Evolutionary conservation across 2,797 vertebrate genomes (phyloP), one percentile per base, ranked within the genome.

Genomic region (Artibeus jamaicensis): DNA sequence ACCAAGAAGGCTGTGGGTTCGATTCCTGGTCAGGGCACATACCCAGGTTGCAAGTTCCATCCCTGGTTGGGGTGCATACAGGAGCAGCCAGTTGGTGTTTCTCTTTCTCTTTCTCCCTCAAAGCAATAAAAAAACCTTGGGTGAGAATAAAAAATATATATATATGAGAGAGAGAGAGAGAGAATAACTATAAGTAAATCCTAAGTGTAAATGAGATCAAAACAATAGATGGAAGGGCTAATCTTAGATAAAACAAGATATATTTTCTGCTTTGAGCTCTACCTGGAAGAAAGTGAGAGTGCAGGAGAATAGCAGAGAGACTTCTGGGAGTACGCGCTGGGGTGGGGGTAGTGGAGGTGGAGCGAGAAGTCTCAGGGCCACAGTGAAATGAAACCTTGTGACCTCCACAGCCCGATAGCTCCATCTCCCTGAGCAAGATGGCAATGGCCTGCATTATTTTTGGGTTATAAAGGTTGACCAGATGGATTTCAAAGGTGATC

Each of bases 171-270:
- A 37, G 3, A 57, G 59, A 83, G 6, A 37, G 68, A 83, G 5
- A 37, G 44, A 83, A 46, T 48, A 77, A 57, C 55, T 59, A 42
- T 39, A 91, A 70, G 62, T 39, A 42, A 78, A 9, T 83, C 32
- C n/a, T 62, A 86, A 77, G 62, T 70, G 44, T 68, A 67, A 67
- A 74, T 68, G 22, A 48, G 5, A 73, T 48, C 19, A 53, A 16
- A 87, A 44, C 34, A 65, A 24, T 42, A 76, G 53, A 71, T 16
- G 67, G 18, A 81, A 86, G 12, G 14, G 24, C 48, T 57, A 32
- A 86, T 44, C 86, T 92, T 79, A 15, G 86, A 34, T 67, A 57
- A 81, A 76, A 59, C 55, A 83, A 50, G 32, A 42, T 12, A 15
- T 0, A 6, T 12, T 62, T 50, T 74, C 46, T 59, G 46, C 48